A percentile compares a stretch with the other conserved stretches of the same genome.
Conservation (phyloP, 2,797 vertebrate species). For the Halcyon smyrnensis region DNA sequence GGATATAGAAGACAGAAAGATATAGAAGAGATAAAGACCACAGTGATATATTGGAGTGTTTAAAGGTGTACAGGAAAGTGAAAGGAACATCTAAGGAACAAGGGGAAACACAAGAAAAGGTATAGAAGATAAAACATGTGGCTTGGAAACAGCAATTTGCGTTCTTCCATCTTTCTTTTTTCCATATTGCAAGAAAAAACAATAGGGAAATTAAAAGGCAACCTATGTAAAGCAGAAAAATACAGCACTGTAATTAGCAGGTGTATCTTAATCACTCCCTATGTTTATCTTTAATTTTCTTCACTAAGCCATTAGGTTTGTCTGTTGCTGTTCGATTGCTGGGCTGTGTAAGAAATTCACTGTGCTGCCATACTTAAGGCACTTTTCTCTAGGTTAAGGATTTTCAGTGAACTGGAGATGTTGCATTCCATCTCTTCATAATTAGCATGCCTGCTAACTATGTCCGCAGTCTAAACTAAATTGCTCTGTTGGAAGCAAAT, state of each 20-base stretch:
- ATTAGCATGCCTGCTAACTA: conserved; percentile 54
- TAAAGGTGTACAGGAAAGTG: background rate
- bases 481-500: conserved; percentile 60
- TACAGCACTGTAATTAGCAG: background rate
- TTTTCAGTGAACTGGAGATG: background rate
- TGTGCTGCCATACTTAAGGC: background rate
- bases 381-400: background rate
- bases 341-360: background rate
- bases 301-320: background rate
- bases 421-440: background rate
- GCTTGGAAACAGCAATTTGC: background rate
- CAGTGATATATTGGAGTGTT: background rate
- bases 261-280: background rate
- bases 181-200: background rate
- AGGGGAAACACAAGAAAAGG: background rate
- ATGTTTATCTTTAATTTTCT: background rate
- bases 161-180: background rate
- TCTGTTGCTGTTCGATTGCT: background rate
- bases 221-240: background rate
- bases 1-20: background rate
- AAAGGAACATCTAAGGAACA: background rate
- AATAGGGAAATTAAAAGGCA: background rate
- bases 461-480: conserved; percentile 36
- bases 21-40: fast-evolving
- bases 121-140: background rate